Evolutionary conservation across 2,888 invertebrate genomes (phyloP).

Genomic region (Mimumesa dahlbomi): DNA sequence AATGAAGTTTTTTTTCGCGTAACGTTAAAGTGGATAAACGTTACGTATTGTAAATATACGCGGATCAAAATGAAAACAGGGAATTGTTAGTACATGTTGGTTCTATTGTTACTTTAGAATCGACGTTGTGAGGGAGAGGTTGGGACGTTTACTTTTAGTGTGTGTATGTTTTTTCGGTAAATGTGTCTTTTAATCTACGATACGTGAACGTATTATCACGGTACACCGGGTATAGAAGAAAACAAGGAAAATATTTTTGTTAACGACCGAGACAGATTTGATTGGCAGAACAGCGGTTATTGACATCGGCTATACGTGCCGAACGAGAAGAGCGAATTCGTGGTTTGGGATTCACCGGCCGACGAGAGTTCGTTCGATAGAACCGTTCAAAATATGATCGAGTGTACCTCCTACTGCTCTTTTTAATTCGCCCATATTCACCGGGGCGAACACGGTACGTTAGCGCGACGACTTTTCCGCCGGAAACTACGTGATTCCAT

Average conservation of each 20-base stretch:
- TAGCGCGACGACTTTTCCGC: constrained; percentile 35
- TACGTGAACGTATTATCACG: too few relatives aligned
- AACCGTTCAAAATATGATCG: constrained; percentile 59
- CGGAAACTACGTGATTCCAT: constrained; percentile 32
- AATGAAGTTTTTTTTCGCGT: too few relatives aligned
- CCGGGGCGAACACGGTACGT: constrained; percentile 44
- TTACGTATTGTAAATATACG: too few relatives aligned
- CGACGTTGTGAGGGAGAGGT: too few relatives aligned
- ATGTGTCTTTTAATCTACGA: too few relatives aligned
- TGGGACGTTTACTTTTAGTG: too few relatives aligned
- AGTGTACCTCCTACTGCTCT: constrained; percentile 43
- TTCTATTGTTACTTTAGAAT: too few relatives aligned
- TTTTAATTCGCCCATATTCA: constrained; percentile 59
- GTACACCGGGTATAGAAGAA: neutral
- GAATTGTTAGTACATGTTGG: too few relatives aligned
- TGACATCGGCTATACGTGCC: constrained; percentile 9
- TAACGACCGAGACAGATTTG: constrained; percentile 15
- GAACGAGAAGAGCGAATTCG: constrained; percentile 22
- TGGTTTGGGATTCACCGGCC: constrained; percentile 25
- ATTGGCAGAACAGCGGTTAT: constrained; percentile 37
- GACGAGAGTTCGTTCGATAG: constrained; percentile 16
- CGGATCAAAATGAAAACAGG: too few relatives aligned
- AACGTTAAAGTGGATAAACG: too few relatives aligned
- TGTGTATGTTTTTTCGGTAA: too few relatives aligned
- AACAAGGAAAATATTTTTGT: constrained; percentile 7